Evolutionary conservation across 1,140 invertebrate species (phyloP).

Genomic region (Hyphantria cunea): DNA sequence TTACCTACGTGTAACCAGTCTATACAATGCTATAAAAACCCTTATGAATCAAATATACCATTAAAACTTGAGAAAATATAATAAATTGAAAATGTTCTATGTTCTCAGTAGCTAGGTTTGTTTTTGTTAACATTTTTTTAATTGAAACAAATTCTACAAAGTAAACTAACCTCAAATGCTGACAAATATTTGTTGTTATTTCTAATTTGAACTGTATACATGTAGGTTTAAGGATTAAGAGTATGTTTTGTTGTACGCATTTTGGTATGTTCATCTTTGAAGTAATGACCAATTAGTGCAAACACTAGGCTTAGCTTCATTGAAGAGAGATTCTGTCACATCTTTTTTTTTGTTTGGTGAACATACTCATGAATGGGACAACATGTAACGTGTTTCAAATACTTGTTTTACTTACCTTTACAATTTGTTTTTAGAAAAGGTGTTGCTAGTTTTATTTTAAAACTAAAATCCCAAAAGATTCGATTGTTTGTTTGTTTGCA

Average conservation of each 20-base stretch:
- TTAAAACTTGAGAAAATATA: slow-evolving; percentile 46
- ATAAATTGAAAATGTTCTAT: slow-evolving; percentile 37
- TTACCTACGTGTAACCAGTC: slow-evolving; percentile 10
- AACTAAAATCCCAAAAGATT: too few species aligned
- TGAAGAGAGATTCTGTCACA: slow-evolving; percentile 44
- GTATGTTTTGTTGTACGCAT: not conserved
- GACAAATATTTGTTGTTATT: not conserved
- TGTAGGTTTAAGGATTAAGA: not conserved
- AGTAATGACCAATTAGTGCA: slow-evolving; percentile 51
- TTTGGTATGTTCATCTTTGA: slow-evolving; percentile 9
- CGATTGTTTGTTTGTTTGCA: too few species aligned
- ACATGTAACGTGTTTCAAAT: slow-evolving; percentile 31
- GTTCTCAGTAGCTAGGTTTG: slow-evolving; percentile 15
- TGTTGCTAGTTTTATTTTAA: too few species aligned
- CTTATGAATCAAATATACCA: slow-evolving; percentile 37
- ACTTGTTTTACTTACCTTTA: slow-evolving; percentile 19
- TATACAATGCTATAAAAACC: slow-evolving; percentile 27
- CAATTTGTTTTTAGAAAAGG: not conserved
- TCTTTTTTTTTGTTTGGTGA: slow-evolving; percentile 33
- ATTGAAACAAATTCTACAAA: slow-evolving; percentile 26
- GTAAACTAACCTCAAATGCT: not conserved
- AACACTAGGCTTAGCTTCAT: slow-evolving; percentile 47
- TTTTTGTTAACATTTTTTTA: slow-evolving; percentile 46
- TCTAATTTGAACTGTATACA: slow-evolving; percentile 7
- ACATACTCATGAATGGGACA: slow-evolving; percentile 42